phyloP scores from a whole-genome alignment of 64 coral and sea anemone genomes.

The Stylophora pistillata region DNA sequence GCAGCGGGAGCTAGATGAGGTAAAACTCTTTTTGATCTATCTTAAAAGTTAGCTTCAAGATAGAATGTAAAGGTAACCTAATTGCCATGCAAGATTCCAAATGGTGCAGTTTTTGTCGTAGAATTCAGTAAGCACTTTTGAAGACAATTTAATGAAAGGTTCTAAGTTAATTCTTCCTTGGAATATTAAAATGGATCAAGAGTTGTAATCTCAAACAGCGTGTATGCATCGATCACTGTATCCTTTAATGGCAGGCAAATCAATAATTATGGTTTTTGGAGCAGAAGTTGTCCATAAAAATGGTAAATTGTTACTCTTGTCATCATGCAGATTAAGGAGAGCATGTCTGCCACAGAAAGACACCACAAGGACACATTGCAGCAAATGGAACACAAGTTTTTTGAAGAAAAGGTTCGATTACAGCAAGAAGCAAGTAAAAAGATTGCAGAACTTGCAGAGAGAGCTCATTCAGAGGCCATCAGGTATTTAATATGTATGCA shows the following conservation, averaged over 20 bases:
- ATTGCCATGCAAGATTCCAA: too few relatives aligned
- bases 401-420: slow-evolving; percentile 96
- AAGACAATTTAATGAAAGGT: too few relatives aligned
- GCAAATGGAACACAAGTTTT: slow-evolving; percentile 99
- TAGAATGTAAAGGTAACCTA: too few relatives aligned
- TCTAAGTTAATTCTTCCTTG: too few relatives aligned
- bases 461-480: slow-evolving; percentile 94
- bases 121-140: too few relatives aligned
- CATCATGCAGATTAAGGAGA: slow-evolving; percentile 95
- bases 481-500: slow-evolving; percentile 49
- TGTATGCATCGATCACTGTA: too few relatives aligned
- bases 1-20: slow-evolving; percentile 98
- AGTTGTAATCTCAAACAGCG: too few relatives aligned
- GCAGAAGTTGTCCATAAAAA: background rate
- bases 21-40: background rate
- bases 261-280: too few relatives aligned
- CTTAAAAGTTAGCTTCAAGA: too few relatives aligned
- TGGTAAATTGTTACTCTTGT: background rate
- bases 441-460: slow-evolving; percentile 94
- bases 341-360: slow-evolving; percentile 88
- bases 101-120: too few relatives aligned
- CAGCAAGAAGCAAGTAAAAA: slow-evolving; percentile 99
- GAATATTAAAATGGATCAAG: too few relatives aligned
- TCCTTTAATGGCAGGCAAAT: too few relatives aligned
- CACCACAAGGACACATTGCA: slow-evolving; percentile 85